Evolutionary conservation across 92 coral and sea anemone genomes (phyloP).

Genomic region (Nematostella vectensis): DNA sequence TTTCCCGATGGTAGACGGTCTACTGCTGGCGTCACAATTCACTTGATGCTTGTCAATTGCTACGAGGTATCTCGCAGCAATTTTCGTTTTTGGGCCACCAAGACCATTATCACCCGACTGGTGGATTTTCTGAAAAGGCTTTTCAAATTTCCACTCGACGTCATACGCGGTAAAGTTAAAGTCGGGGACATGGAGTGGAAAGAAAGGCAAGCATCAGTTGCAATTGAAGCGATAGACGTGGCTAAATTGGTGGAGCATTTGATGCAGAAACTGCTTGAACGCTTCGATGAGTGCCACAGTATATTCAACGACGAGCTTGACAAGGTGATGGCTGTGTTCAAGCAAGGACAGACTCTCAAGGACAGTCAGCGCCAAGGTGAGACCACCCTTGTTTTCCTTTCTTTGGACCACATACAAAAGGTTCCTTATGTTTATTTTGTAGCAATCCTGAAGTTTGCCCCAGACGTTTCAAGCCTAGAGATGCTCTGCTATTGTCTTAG

Average conservation of each 20-base stretch:
- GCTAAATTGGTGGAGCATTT: conserved; percentile 9
- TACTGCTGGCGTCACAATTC: conserved; percentile 27
- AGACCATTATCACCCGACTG: neutral
- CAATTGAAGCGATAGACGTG: conserved; percentile 22
- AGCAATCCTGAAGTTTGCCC: conserved; percentile 29
- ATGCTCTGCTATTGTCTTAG: conserved; percentile 47
- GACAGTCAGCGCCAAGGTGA: conserved; percentile 41
- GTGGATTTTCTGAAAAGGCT: neutral
- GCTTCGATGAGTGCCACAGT: conserved; percentile 31
- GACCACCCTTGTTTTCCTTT: neutral
- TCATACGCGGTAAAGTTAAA: conserved; percentile 27
- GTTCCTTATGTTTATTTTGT: neutral
- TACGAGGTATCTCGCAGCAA: conserved; percentile 11
- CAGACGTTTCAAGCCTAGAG: conserved; percentile 51
- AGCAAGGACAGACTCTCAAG: conserved; percentile 38
- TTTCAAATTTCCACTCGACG: neutral
- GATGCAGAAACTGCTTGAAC: conserved; percentile 15
- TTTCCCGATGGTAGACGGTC: conserved; percentile 9
- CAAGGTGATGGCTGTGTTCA: conserved; percentile 29
- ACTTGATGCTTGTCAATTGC: conserved; percentile 25
- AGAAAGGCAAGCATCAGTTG: conserved; percentile 16
- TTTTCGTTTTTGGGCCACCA: neutral
- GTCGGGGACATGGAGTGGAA: conserved; percentile 50
- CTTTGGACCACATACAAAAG: neutral
- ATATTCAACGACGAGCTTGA: conserved; percentile 26